Evolutionary conservation across 2,113 vertebrate genomes (phyloP), one percentile per base, ranked within the genome.

Genomic region (Formicarius rufipectus): DNA sequence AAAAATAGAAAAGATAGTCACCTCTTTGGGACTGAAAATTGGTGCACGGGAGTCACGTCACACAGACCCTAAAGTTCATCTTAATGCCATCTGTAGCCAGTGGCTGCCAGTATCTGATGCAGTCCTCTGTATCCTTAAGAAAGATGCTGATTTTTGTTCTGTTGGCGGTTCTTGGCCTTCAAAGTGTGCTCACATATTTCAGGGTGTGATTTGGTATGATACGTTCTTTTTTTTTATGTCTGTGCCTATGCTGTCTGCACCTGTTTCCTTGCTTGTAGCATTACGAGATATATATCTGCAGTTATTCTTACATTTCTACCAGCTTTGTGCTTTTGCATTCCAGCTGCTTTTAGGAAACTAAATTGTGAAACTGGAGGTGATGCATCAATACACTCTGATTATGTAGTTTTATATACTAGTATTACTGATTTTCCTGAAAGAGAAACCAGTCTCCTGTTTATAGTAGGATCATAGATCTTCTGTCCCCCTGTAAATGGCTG

Each of bases 51-150:
- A 99, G 92, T 98, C 97, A 7, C 98, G 98, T 3, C 99, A 99
- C 66, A 96, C 98, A 1, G 99, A 99, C 79, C 99, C 99, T 6
- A 99, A 98, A 97, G 99, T 99, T 47, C 98, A 99, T 17, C 97
- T 99, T 33, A 98, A 97, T 86, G 99, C 99, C 93, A 99, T 99
- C 95, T 99, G 98, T 95, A 98, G 98, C 87, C 99, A 99, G 91
- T 99, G 99, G 99, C 97, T 99, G 5, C 99, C 99, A 3, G 76
- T 99, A 78, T 99, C 99, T 30, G 97, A 98, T 37, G 99, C 99
- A 10, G 98, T 99, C 16, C 98, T 99, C 28, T 98, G 99, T 99
- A 99, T 99, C 99, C 98, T 99, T 97, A 45, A 56, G 30, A 21
- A 81, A 86, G 4, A 67, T 6, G 18, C 1, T 89, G 4, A 31